phyloP scores from a whole-genome alignment of 2,888 invertebrate genomes.

The Torymus aiolomorphi region DNA sequence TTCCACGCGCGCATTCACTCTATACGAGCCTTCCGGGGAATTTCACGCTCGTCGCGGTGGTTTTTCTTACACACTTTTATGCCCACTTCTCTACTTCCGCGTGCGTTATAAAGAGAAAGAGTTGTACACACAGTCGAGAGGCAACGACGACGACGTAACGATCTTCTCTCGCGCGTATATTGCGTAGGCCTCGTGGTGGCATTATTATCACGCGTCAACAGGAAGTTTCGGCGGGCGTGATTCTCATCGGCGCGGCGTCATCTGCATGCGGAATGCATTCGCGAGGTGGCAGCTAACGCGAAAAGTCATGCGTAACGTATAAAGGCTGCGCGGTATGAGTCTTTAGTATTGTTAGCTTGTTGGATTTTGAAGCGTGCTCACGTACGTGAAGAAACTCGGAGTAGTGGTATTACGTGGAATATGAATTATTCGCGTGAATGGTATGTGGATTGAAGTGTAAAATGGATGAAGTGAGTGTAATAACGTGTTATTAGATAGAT shows the following conservation, averaged over 20 bases:
- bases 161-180: not conserved
- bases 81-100: not conserved
- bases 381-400: too few relatives aligned
- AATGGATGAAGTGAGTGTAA: too few relatives aligned
- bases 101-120: not conserved
- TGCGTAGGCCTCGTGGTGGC: not conserved
- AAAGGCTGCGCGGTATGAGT: too few relatives aligned
- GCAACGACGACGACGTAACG: too few relatives aligned
- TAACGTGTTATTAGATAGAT: too few relatives aligned
- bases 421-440: too few relatives aligned
- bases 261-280: not conserved
- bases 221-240: constrained; percentile 1
- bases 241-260: constrained; percentile 6
- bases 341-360: too few relatives aligned
- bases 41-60: not conserved
- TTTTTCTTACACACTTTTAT: not conserved
- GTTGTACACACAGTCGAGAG: not conserved
- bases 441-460: too few relatives aligned
- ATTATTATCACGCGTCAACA: constrained; percentile 12
- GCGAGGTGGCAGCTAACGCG: too few relatives aligned
- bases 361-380: too few relatives aligned
- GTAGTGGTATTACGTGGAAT: too few relatives aligned
- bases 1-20: constrained; percentile 4
- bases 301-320: too few relatives aligned
- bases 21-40: constrained; percentile 4